Conservation (phyloP, 2,888 invertebrate genomes). For the Neocrepidodera transversa region DNA sequence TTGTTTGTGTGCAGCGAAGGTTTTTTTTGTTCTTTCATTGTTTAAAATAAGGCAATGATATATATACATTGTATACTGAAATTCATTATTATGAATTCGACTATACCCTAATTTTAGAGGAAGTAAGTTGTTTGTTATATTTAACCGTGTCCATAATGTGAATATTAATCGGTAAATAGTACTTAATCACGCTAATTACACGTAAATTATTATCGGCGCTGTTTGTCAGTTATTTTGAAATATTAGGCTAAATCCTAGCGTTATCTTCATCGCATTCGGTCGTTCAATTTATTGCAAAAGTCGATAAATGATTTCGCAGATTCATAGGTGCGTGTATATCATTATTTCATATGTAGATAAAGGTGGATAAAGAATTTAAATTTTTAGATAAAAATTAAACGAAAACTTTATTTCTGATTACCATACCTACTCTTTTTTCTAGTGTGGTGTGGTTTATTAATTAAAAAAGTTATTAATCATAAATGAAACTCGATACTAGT, state of each 20-base stretch:
- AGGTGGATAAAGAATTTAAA: background rate
- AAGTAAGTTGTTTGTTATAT: background rate
- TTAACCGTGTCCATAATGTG: background rate
- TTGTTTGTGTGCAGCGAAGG: too few relatives aligned
- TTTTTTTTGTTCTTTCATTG: too few relatives aligned
- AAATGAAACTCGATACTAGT: too few relatives aligned
- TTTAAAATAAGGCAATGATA: too few relatives aligned
- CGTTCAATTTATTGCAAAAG: slow-evolving; percentile 31
- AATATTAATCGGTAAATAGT: slow-evolving; percentile 39
- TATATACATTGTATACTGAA: too few relatives aligned
- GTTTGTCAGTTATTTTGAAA: slow-evolving; percentile 43
- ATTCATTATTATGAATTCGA: too few relatives aligned
- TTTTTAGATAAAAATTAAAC: background rate
- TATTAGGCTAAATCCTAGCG: slow-evolving; percentile 38
- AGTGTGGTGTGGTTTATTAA: too few relatives aligned
- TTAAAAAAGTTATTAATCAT: too few relatives aligned
- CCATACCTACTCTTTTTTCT: too few relatives aligned
- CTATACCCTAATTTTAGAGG: too few relatives aligned
- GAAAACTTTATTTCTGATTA: too few relatives aligned
- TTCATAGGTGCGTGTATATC: slow-evolving; percentile 10
- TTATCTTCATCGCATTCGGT: slow-evolving; percentile 35
- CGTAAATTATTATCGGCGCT: slow-evolving; percentile 42
- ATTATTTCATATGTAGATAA: too few relatives aligned
- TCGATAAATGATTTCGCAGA: slow-evolving; percentile 20
- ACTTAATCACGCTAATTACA: slow-evolving; percentile 44